Evolutionary conservation across 2,888 invertebrate genomes (phyloP).

Genomic region (Volucella bombylans): DNA sequence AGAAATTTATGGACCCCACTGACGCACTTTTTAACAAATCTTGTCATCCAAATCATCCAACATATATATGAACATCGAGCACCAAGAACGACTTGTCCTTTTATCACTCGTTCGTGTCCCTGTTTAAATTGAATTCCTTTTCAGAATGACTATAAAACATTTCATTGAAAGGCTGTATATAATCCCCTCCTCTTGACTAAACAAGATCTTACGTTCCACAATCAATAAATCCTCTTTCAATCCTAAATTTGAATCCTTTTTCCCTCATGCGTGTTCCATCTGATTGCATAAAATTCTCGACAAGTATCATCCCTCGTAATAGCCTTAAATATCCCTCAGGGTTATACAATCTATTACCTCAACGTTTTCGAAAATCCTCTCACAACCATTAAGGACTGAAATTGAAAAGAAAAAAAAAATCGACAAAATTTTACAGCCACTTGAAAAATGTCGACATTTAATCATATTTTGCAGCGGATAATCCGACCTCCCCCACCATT

Average conservation of each 20-base stretch:
- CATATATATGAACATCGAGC: too few relatives aligned
- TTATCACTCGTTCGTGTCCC: too few relatives aligned
- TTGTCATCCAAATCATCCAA: too few relatives aligned
- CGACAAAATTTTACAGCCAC: conserved; percentile 4
- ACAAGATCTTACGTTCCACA: too few relatives aligned
- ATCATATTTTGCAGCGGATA: conserved; percentile 48
- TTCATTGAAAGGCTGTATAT: too few relatives aligned
- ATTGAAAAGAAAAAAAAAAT: background rate
- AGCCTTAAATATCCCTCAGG: conserved; percentile 18
- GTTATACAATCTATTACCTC: conserved; percentile 7
- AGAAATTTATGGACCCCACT: too few relatives aligned
- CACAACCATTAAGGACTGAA: background rate
- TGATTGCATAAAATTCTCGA: background rate
- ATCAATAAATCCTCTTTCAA: too few relatives aligned
- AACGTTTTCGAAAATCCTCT: conserved; percentile 4
- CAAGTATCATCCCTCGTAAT: conserved; percentile 24
- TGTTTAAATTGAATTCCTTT: too few relatives aligned
- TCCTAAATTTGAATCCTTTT: background rate
- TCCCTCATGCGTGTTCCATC: background rate
- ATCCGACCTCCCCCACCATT: background rate
- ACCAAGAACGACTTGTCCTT: too few relatives aligned
- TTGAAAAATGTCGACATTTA: conserved; percentile 53
- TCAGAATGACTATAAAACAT: too few relatives aligned
- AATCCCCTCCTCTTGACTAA: too few relatives aligned
- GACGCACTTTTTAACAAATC: too few relatives aligned